phyloP scores from a whole-genome alignment of 2,888 invertebrate genomes.

The Malthinus flaveolus region DNA sequence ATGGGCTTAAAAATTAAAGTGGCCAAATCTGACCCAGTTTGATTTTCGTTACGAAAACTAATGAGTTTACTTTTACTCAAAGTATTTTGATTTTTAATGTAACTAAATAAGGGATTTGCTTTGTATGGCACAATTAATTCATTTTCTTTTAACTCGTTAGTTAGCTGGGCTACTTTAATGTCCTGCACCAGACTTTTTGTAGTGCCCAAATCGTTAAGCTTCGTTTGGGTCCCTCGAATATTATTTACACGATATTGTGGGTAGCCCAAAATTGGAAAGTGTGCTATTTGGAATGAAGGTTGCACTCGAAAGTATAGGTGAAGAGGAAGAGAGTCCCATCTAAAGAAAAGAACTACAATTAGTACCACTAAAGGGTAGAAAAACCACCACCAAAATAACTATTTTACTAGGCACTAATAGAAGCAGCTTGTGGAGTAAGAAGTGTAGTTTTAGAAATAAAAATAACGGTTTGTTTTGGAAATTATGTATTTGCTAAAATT shows the following conservation, averaged over 20 bases:
- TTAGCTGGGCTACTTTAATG: constrained; percentile 7
- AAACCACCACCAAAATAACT: no score
- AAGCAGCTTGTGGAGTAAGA: background rate
- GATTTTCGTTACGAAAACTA: constrained; percentile 38
- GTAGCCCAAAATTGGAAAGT: constrained; percentile 7
- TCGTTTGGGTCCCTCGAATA: background rate
- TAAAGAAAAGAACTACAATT: constrained; percentile 20
- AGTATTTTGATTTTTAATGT: constrained; percentile 45
- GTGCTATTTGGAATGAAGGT: constrained; percentile 14
- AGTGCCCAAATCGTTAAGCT: background rate
- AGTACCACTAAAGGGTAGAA: background rate
- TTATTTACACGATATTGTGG: background rate
- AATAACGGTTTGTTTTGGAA: no score
- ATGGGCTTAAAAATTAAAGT: constrained; percentile 65
- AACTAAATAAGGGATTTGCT: constrained; percentile 46
- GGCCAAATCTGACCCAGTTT: constrained; percentile 39
- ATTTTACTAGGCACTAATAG: no score
- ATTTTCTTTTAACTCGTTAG: background rate
- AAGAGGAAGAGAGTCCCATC: constrained; percentile 20
- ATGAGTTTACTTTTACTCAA: constrained; percentile 41
- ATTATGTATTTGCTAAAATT: no score
- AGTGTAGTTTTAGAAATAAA: background rate
- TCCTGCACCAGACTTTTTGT: constrained; percentile 11
- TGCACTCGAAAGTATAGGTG: constrained; percentile 14
- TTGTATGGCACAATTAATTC: constrained; percentile 41